phyloP scores from a whole-genome alignment of 2,113 vertebrate genomes.

The Archocentrus centrarchus region DNA sequence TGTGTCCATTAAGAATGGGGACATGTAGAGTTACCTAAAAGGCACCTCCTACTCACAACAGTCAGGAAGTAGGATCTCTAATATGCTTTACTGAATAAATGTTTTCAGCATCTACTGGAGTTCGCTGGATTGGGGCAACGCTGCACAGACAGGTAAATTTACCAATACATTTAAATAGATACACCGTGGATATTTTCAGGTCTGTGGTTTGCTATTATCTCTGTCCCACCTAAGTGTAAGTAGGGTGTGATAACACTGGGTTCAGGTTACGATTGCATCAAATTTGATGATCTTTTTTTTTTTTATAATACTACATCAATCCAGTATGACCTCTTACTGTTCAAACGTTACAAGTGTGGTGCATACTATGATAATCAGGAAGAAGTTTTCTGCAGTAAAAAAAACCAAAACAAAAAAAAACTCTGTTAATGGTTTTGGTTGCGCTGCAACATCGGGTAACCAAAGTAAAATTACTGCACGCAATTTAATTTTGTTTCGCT shows the following conservation, averaged over 20 bases:
- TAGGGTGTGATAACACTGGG: not conserved
- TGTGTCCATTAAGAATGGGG: not conserved
- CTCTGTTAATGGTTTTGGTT: no score
- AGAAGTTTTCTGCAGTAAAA: no score
- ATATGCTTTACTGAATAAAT: not conserved
- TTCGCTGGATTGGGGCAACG: not conserved
- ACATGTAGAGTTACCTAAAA: not conserved
- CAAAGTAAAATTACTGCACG: no score
- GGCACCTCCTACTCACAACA: not conserved
- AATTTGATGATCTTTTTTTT: not conserved
- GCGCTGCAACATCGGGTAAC: no score
- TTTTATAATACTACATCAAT: no score
- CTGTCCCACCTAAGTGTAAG: not conserved
- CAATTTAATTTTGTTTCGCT: no score
- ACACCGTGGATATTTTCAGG: not conserved
- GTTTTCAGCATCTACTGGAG: not conserved
- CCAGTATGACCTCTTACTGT: no score
- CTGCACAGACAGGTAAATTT: slow-evolving; percentile 27
- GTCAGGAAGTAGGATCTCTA: not conserved
- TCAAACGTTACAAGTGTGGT: no score
- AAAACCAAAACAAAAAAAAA: no score
- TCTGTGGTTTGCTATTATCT: not conserved
- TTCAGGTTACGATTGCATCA: not conserved
- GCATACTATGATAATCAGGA: no score
- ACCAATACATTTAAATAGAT: not conserved